These are phyloP conservation scores for rat (Rattus norvegicus) DNA, from an alignment of 2,113 vertebrate genomes.

Conservation along the genomic window GRCr8 NC_086030.1:39108501-39109000, in stretches of 20 bases:
- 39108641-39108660: not conserved
- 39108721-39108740: conserved; percentile 74
- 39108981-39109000: conserved; percentile 98
- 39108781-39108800: not conserved
- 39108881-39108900: not conserved
- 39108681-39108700: conserved; percentile 78
- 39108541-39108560: not conserved
- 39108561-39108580: conserved; percentile 19
- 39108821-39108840: conserved; percentile 4
- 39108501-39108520: not conserved
- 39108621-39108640: not conserved
- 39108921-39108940: conserved; percentile 78
- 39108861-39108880: not conserved
- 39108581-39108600: conserved; percentile 59
- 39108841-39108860: not conserved
- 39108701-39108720: conserved; percentile 83
- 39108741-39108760: conserved; percentile 68
- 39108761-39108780: not conserved
- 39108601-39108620: conserved; percentile 36
- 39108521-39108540: conserved; percentile 50
- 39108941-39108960: conserved; percentile 92
- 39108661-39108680: not conserved
- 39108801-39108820: not conserved
- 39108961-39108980: conserved; percentile 96
- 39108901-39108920: not conserved